Conservation (phyloP, 1,140 invertebrate genomes). For the Drosophila orosa region DNA sequence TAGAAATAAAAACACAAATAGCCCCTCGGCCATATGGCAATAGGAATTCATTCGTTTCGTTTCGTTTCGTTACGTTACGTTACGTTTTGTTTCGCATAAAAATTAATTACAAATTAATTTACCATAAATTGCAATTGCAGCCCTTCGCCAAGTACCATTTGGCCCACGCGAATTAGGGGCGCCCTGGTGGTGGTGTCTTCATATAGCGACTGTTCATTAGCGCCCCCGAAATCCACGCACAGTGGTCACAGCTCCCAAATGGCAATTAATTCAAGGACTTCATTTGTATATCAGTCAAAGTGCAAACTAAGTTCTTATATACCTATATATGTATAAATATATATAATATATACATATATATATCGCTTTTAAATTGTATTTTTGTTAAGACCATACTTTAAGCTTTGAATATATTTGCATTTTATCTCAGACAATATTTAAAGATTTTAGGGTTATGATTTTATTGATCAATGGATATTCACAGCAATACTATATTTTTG, state of each 20-base stretch:
- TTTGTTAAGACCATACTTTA: too few relatives aligned
- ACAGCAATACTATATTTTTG: not conserved
- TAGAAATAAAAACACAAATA: slow-evolving; percentile 73
- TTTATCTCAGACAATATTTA: too few relatives aligned
- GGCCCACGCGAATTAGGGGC: slow-evolving; percentile 10
- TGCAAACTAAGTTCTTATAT: too few relatives aligned
- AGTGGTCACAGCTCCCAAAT: not conserved
- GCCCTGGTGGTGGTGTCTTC: not conserved
- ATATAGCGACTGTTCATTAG: slow-evolving; percentile 47
- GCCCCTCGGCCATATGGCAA: slow-evolving; percentile 52
- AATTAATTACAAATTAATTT: slow-evolving; percentile 83
- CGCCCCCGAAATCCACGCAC: slow-evolving; percentile 14
- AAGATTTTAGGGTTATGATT: not conserved
- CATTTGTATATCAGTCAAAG: not conserved
- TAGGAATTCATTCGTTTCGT: slow-evolving; percentile 54
- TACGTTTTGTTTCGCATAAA: slow-evolving; percentile 39
- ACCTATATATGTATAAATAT: too few relatives aligned
- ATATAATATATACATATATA: too few relatives aligned
- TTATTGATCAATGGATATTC: not conserved
- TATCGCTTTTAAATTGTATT: too few relatives aligned
- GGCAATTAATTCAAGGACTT: not conserved
- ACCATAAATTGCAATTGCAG: slow-evolving; percentile 73
- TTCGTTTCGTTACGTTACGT: slow-evolving; percentile 41
- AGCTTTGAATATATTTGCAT: too few relatives aligned
- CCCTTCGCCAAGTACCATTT: not conserved